Evolutionary conservation across 92 coral and sea anemone genomes (phyloP).

Genomic region (Palythoa caribaeorum): DNA sequence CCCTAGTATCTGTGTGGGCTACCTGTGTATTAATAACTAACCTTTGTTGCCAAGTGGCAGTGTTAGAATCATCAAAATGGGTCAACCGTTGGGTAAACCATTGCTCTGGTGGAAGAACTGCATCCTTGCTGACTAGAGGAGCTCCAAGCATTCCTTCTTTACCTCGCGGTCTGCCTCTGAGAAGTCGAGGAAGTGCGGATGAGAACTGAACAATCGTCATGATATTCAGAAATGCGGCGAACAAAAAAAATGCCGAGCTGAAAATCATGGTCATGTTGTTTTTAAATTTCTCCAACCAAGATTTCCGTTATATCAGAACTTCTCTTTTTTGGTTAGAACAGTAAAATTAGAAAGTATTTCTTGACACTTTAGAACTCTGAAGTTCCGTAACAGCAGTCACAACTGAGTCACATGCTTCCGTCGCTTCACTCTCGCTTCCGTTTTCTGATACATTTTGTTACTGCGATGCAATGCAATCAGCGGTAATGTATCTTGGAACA

Average conservation of each 20-base stretch:
- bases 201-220: slow-evolving; percentile 6
- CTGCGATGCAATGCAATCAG: neutral
- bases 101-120: slow-evolving; percentile 76
- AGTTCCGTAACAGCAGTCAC: slow-evolving; percentile 12
- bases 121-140: slow-evolving; percentile 62
- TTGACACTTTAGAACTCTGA: too few relatives aligned
- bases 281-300: neutral
- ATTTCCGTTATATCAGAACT: neutral
- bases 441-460: neutral
- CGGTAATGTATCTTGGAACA: neutral
- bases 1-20: too few relatives aligned
- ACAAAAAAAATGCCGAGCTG: neutral
- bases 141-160: slow-evolving; percentile 80
- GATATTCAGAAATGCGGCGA: slow-evolving; percentile 22
- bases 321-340: neutral
- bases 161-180: slow-evolving; percentile 92
- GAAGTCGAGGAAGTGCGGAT: slow-evolving; percentile 66
- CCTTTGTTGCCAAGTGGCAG: slow-evolving; percentile 91
- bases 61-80: slow-evolving; percentile 94
- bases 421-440: neutral
- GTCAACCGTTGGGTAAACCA: slow-evolving; percentile 95
- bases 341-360: neutral
- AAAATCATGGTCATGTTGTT: neutral
- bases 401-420: neutral
- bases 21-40: neutral